Evolutionary conservation across 2,888 invertebrate genomes (phyloP).

Genomic region (Tenthredo scrophulariae): DNA sequence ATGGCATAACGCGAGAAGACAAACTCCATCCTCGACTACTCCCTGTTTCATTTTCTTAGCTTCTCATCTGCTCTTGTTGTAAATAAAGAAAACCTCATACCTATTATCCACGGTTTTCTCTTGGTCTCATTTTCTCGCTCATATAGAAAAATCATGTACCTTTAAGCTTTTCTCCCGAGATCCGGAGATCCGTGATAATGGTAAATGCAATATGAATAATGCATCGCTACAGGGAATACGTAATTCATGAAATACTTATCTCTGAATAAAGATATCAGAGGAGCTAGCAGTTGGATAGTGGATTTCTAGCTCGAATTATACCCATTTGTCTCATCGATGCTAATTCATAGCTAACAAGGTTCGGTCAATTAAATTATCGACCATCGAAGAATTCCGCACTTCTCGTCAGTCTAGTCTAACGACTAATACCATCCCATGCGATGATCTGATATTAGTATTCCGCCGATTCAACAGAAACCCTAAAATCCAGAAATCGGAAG

Average conservation of each 20-base stretch:
- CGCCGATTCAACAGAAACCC: neutral
- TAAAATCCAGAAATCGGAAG: too few relatives aligned
- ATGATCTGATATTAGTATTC: too few relatives aligned
- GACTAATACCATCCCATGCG: neutral
- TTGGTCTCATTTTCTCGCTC: slow-evolving; percentile 4
- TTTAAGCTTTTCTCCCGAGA: neutral
- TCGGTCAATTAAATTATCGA: slow-evolving; percentile 24
- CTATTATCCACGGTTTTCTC: slow-evolving; percentile 15
- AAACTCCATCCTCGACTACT: neutral
- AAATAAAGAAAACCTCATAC: neutral
- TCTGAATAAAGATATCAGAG: slow-evolving; percentile 25
- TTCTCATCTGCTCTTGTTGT: neutral
- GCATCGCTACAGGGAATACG: neutral
- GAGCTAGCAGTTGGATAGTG: neutral
- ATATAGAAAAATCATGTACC: neutral
- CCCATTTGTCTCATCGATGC: slow-evolving; percentile 27
- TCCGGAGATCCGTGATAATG: slow-evolving; percentile 1
- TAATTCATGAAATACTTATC: slow-evolving; percentile 1
- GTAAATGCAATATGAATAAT: slow-evolving; percentile 14
- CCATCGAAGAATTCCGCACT: slow-evolving; percentile 13
- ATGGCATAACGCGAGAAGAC: slow-evolving; percentile 29
- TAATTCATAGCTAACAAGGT: neutral
- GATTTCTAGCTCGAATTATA: neutral
- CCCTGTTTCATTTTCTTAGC: neutral
- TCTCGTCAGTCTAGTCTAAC: neutral